Base-by-base conservation (phyloP, 2,888 invertebrate species). In the Xylota sylvarum region DNA sequence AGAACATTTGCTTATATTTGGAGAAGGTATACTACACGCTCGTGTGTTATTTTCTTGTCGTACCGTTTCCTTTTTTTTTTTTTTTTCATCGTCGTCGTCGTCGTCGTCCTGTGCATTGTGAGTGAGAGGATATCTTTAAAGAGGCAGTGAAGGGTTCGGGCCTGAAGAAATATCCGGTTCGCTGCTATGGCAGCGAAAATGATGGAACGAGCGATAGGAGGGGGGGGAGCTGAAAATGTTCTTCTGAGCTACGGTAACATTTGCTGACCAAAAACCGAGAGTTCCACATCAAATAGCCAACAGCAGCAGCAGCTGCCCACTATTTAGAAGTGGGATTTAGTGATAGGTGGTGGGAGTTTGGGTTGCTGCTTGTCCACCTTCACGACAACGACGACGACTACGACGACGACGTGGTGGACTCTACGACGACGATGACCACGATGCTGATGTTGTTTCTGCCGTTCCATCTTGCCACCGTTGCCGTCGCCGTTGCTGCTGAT, bases 221-320 rank as follows among this genome's bases (percentile, higher is more conserved):
- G 46, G 37, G 27, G 0, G 30, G 67, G 52, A 37, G 37, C 43
- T 65, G 58, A 19, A 77, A 70, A 82, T 37, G 65, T 77, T 82
- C 72, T 82, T 62, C 69, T 32, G 52, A 81, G 60, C 81, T 70
- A 82, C 86, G 86, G 86, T 86, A 86, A 86, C 86, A 86, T 86
- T 86, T 86, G 86, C 82, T 86, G 78, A 86, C 86, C 86, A 78
- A 86, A 86, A 86, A 86, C 86, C 86, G 82, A 86, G 86, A 86
- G 82, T 82, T 86, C 82, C 82, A 86, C 82, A 86, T 86, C 86
- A 86, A 86, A 86, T 86, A 82, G 86, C 86, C 82, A 86, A 82
- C 77, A 86, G 86, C 82, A 77, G 65, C 81, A 82, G 86, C 86
- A 86, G 82, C 77, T 86, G 86, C 86, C 82, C 82, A 82, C 77